Conservation (phyloP, 2,888 invertebrate species). For the Lamproptera curius region DNA sequence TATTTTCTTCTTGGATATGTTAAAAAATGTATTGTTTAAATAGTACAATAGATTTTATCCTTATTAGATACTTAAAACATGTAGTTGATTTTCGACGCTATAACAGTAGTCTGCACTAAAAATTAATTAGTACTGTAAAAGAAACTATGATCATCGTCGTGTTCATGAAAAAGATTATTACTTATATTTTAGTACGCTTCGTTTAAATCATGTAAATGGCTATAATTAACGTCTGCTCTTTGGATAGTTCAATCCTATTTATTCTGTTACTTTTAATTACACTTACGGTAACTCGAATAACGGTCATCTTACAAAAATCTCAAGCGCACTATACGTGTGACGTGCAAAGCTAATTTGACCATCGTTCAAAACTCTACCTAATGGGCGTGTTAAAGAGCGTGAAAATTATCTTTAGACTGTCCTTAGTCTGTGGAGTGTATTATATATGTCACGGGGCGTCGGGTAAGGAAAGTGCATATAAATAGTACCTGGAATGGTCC, state of each 20-base stretch:
- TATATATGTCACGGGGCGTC: constrained; percentile 59
- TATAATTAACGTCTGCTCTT: not conserved
- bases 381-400: constrained; percentile 28
- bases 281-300: constrained; percentile 22
- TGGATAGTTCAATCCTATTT: constrained; percentile 6
- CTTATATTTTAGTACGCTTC: not conserved
- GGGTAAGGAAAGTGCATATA: constrained; percentile 65
- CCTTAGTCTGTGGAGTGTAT: constrained; percentile 59
- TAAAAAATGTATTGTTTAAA: too few species aligned
- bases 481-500: constrained; percentile 53
- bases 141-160: too few species aligned
- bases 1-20: too few species aligned
- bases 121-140: constrained; percentile 1
- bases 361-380: constrained; percentile 28
- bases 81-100: too few species aligned
- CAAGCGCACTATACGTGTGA: constrained; percentile 27
- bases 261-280: constrained; percentile 20
- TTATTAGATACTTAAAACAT: too few species aligned
- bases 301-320: constrained; percentile 20
- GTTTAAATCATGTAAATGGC: constrained; percentile 6
- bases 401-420: constrained; percentile 51
- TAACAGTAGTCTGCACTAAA: not conserved
- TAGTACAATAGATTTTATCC: too few species aligned
- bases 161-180: too few species aligned
- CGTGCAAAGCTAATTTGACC: constrained; percentile 31